These are phyloP conservation scores for Entomobrya proxima DNA, from an alignment of 2,888 invertebrate genomes.

Conservation along the genomic window DNA sequence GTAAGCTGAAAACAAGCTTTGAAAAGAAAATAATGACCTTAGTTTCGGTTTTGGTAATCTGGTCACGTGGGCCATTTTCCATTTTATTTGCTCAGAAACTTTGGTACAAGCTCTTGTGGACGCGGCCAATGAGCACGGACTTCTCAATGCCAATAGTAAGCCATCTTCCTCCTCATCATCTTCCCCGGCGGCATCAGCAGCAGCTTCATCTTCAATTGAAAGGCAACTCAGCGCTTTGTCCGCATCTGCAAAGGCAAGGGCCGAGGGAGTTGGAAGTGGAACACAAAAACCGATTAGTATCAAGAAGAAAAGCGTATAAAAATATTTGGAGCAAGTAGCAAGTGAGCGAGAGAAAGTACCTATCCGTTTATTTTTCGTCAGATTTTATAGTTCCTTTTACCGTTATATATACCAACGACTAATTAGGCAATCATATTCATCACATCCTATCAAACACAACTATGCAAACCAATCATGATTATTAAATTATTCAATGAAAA, in stretches of 20 bases:
- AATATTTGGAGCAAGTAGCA: too few species aligned
- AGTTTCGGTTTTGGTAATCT: not conserved
- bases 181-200: too few species aligned
- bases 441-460: too few species aligned
- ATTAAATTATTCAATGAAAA: not conserved
- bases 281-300: not conserved
- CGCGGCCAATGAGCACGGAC: conserved; percentile 65
- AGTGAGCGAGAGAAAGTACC: too few species aligned
- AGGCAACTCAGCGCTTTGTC: not conserved
- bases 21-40: not conserved
- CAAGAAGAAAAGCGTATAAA: conserved; percentile 22
- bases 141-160: conserved; percentile 42
- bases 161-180: not conserved
- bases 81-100: conserved; percentile 51
- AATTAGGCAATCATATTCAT: too few species aligned
- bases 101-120: conserved; percentile 68
- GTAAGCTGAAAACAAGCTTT: conserved; percentile 78
- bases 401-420: too few species aligned
- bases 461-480: not conserved
- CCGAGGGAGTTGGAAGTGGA: not conserved
- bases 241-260: too few species aligned
- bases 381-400: too few species aligned
- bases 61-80: too few species aligned
- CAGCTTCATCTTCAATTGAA: not conserved
- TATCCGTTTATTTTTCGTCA: not conserved